These are phyloP conservation scores for Myiozetetes cayanensis DNA, from an alignment of 2,113 vertebrate genomes.

Conservation along the genomic window DNA sequence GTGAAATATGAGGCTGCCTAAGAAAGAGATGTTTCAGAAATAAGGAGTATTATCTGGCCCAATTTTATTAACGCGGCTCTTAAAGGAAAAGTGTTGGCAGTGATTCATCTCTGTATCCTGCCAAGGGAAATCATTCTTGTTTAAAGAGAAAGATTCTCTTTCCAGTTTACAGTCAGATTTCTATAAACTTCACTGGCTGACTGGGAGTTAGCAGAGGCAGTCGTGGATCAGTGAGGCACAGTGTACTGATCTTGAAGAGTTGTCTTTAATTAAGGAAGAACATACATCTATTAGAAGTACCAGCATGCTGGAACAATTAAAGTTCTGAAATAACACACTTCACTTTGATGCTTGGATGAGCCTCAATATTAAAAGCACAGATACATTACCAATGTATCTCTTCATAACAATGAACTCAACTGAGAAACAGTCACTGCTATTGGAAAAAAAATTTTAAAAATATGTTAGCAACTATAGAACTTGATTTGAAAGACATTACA, in stretches of 20 bases:
- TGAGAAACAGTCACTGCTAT: not conserved
- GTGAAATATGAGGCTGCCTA: constrained; percentile 50
- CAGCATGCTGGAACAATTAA: constrained; percentile 48
- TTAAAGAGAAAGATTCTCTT: constrained; percentile 13
- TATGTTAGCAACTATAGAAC: not conserved
- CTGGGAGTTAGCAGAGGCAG: constrained; percentile 18
- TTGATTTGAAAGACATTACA: not conserved
- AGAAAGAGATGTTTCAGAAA: constrained; percentile 57
- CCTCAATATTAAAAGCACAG: constrained; percentile 46
- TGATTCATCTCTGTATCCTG: constrained; percentile 37
- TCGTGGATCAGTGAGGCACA: not conserved
- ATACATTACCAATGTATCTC: not conserved
- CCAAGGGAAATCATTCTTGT: constrained; percentile 51
- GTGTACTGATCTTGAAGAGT: constrained; percentile 22
- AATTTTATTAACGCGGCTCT: constrained; percentile 34
- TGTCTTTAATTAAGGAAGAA: constrained; percentile 55
- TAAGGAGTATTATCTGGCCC: constrained; percentile 40
- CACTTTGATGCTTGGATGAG: constrained; percentile 14
- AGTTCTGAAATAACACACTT: constrained; percentile 43
- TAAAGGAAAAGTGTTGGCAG: constrained; percentile 23
- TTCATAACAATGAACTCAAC: not conserved
- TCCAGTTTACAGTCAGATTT: not conserved
- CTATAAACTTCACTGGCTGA: constrained; percentile 5
- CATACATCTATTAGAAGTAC: constrained; percentile 9
- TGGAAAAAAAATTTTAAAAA: not conserved